These are phyloP conservation scores for Chrysolophus pictus DNA, from an alignment of 2,797 vertebrate genomes.

Conservation along the genomic window DNA sequence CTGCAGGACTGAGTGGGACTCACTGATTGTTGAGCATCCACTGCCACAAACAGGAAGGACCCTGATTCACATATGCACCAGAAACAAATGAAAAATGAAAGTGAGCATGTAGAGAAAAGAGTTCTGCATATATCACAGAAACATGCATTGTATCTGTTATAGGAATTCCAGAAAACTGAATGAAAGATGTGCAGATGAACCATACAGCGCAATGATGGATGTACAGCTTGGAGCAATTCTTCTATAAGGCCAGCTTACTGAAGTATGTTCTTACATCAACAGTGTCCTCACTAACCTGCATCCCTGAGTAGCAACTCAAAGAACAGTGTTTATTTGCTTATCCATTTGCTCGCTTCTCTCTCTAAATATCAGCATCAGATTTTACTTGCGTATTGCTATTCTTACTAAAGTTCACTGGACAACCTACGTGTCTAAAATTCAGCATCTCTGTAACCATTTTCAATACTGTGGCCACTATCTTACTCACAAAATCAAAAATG, in stretches of 20 bases:
- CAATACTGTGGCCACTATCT: neutral
- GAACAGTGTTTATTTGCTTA: neutral
- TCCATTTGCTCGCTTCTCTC: neutral
- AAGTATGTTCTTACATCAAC: neutral
- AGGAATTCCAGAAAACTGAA: neutral
- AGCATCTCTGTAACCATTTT: neutral
- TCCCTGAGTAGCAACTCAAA: neutral
- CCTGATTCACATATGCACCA: neutral
- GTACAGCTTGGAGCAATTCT: neutral
- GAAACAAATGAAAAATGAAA: neutral
- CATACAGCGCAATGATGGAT: too few species aligned
- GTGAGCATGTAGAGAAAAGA: neutral
- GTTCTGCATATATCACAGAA: neutral
- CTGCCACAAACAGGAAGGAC: neutral
- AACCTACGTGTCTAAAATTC: neutral
- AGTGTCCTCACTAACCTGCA: neutral
- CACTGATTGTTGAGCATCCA: neutral
- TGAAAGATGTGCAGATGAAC: neutral
- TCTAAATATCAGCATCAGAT: rapidly evolving
- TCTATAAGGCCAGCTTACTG: neutral
- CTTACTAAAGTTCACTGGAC: neutral
- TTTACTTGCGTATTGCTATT: neutral
- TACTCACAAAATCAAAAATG: neutral
- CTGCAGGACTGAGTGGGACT: neutral
- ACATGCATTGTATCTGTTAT: neutral